Evolutionary conservation across 2,888 invertebrate species (phyloP), one percentile per base, ranked within the genome.

Genomic region (Oxytorus armatus): DNA sequence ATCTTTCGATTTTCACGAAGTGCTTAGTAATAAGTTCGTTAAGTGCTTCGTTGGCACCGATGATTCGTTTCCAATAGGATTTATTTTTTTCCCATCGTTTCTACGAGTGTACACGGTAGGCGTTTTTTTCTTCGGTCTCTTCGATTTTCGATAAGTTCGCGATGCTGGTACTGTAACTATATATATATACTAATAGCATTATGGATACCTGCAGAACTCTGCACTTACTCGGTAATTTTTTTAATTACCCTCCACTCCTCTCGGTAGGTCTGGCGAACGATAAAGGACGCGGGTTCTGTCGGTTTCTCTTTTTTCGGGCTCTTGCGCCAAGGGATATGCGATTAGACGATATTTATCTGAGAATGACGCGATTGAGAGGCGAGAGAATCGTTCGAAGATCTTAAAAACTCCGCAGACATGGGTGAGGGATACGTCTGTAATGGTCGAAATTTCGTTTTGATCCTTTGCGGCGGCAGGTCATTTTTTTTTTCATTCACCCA

Each of bases 311-410:
- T 78, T 74, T 69, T 21, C 39, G 42, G 63, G 14, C 49, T 21
- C 36, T 80, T 16, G 59, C 73, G 65, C 57, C 65, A 55, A 65
- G 36, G 66, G 74, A 82, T 77, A 81, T 72, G 79, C 81, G 82
- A 84, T 84, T 84, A 84, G 81, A 75, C 79, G 83, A 84, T 84
- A 42, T 39, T 25, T 79, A 84, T 82, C 82, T 78, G 49, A 73
- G 57, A 66, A 44, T 68, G 68, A 74, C 55, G 80, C 70, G 75
- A 77, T 16, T 29, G 42, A 16, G 29, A 16, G 29, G 65, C 53
- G 21, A 68, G 75, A 65, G 42, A 82, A 79, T 81, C 81, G 65
- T 47, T 69, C 51, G 33, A 36, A 77, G 75, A 79, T 77, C 83
- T 82, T 77, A 70, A 79, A 77, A 78, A 81, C 61, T 53, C 25